These are phyloP conservation scores for Lasaia peninsularis DNA, from an alignment of 1,140 invertebrate species.

Conservation along the genomic window DNA sequence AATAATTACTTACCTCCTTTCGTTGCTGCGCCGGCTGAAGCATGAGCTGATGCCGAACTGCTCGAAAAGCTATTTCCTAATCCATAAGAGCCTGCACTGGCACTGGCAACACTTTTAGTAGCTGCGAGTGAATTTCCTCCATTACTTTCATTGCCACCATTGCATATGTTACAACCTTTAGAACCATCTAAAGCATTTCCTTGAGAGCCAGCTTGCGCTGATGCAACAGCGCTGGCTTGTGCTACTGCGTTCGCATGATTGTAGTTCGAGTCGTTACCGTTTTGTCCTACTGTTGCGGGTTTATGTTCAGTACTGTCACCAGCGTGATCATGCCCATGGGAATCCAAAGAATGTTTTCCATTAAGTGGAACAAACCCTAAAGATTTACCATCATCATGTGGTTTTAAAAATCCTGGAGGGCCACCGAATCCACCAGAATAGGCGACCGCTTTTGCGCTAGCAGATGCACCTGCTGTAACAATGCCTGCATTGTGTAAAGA, in stretches of 20 bases:
- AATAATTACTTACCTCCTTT: slow-evolving; percentile 62
- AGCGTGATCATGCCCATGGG: not conserved
- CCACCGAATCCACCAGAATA: slow-evolving; percentile 64
- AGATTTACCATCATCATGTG: slow-evolving; percentile 39
- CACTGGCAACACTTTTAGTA: slow-evolving; percentile 42
- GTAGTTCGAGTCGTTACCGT: slow-evolving; percentile 13
- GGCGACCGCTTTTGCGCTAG: slow-evolving; percentile 42
- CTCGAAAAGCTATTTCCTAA: slow-evolving; percentile 38
- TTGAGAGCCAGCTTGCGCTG: slow-evolving; percentile 22
- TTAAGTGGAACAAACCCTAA: not conserved
- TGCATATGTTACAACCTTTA: not conserved
- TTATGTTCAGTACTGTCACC: slow-evolving; percentile 2
- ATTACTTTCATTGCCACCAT: slow-evolving; percentile 14
- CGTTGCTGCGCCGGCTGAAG: slow-evolving; percentile 45
- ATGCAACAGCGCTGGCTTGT: slow-evolving; percentile 32
- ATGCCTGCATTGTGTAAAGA: slow-evolving; percentile 17
- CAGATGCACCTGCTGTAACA: slow-evolving; percentile 27
- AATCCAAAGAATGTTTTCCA: not conserved
- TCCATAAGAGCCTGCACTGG: slow-evolving; percentile 36
- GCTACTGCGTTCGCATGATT: slow-evolving; percentile 28
- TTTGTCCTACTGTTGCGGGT: slow-evolving; percentile 3
- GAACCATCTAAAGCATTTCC: not conserved
- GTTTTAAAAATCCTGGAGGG: slow-evolving; percentile 56
- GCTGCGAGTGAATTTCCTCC: slow-evolving; percentile 28
- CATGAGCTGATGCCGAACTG: slow-evolving; percentile 52